Percentiles rank a stretch among this genome's conserved stretches.
These are phyloP conservation scores for Papilio polyxenes DNA, from an alignment of 1,140 invertebrate species.

Conservation along the genomic window DNA sequence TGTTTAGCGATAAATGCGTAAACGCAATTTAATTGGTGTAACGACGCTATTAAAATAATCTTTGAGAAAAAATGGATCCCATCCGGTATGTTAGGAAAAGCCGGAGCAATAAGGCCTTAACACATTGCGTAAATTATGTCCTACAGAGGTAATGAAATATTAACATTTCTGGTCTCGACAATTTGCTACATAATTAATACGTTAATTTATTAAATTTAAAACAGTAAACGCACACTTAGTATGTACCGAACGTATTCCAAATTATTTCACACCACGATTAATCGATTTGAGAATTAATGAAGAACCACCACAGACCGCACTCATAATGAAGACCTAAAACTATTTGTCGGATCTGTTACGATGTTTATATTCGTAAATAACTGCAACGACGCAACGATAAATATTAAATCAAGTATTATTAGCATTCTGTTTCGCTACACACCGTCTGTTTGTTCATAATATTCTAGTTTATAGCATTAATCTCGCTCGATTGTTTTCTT, in stretches of 20 bases:
- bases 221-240: not conserved
- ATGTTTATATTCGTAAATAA: slow-evolving; percentile 33
- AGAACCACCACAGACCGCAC: not conserved
- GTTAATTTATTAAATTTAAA: not conserved
- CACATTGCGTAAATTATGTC: not conserved
- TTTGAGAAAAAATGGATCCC: slow-evolving; percentile 4
- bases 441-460: slow-evolving; percentile 55
- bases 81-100: not conserved
- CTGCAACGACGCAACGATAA: slow-evolving; percentile 45
- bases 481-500: slow-evolving; percentile 73
- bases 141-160: not conserved
- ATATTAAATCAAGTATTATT: slow-evolving; percentile 47
- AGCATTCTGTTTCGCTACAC: slow-evolving; percentile 59
- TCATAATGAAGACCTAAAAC: slow-evolving; percentile 27
- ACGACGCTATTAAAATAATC: slow-evolving; percentile 25
- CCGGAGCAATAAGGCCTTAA: not conserved
- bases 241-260: not conserved
- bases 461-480: slow-evolving; percentile 65
- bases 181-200: not conserved
- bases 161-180: not conserved
- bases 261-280: not conserved
- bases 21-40: slow-evolving; percentile 5
- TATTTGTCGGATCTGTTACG: not conserved
- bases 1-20: not conserved
- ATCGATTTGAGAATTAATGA: slow-evolving; percentile 23